Evolutionary conservation across 1,140 invertebrate species (phyloP), one percentile per base, ranked within the genome.

Genomic region (Leptopilina clavipes): DNA sequence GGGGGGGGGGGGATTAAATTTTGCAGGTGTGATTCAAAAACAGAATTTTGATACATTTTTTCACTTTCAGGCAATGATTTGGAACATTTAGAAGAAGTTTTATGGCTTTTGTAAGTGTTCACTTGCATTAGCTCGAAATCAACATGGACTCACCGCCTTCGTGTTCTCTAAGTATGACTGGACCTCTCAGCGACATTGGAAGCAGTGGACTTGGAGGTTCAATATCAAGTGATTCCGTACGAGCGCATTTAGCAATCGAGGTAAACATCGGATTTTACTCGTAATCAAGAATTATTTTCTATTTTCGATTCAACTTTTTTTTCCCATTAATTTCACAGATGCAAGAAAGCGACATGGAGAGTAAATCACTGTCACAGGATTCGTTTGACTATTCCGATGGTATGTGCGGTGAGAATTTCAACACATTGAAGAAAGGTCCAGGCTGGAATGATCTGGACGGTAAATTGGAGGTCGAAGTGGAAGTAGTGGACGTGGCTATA

Each of bases 331-430:
- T 10, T 85, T 79, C 81, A n/a, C 73, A 93, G 93, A 92, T 93
- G 86, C 91, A 93, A 85, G 93, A 94, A 82, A 94, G 93, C 83
- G 93, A 94, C 81, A 92, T 93, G 83, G 93, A 94, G 79, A 93
- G 91, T 72, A 92, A 92, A 82, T 92, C 91, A 25, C 79, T 94
- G 22, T 93, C 93, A 6, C 93, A 93, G 86, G 93, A 94, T 86
- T 94, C 93, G 19, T 91, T 94, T 79, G 93, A 93, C 89, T 93
- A 93, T 85, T 93, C 93, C 6, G 92, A 93, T 81, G 91, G 93
- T 0, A 95, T 95, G 92, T 94, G 94, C 81, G 93, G 93, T 31
- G 94, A 95, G 87, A 95, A 95, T 85, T 96, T 95, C 84, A 95
- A 95, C 84, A 96, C 95, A 8, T 89, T 96, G 73, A 96, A 95